Evolutionary conservation across 2,888 invertebrate genomes (phyloP).

Genomic region (Geophilus truncorum): DNA sequence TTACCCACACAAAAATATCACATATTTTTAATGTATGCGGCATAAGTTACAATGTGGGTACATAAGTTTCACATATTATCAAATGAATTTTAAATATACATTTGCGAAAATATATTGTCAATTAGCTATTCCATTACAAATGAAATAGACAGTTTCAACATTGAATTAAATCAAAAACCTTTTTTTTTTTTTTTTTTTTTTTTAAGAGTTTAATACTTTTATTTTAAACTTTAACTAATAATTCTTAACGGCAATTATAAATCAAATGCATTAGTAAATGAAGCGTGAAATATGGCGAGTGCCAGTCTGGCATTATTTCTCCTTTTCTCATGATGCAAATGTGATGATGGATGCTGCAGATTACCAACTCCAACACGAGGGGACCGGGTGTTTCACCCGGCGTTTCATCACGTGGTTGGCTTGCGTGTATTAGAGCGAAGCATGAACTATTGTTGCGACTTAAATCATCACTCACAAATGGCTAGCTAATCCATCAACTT

Average conservation of each 20-base stretch:
- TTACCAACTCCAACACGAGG: constrained; percentile 11
- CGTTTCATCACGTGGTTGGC: constrained; percentile 12
- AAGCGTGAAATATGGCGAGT: not conserved
- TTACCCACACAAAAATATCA: no score
- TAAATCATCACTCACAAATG: constrained; percentile 7
- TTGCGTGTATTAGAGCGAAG: not conserved
- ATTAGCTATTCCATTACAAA: no score
- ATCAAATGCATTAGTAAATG: not conserved
- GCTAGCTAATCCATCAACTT: constrained; percentile 10
- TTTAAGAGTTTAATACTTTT: no score
- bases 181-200: no score
- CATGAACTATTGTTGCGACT: not conserved
- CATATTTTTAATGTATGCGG: no score
- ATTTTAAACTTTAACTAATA: not conserved
- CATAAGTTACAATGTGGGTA: no score
- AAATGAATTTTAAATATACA: no score
- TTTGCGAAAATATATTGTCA: no score
- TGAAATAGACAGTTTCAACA: no score
- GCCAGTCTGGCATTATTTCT: not conserved
- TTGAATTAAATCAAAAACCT: no score
- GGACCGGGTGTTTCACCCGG: not conserved
- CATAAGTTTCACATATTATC: no score
- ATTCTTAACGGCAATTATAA: not conserved
- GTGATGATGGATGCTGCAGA: constrained; percentile 27
- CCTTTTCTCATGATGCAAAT: constrained; percentile 20